Conservation (phyloP, 2,113 vertebrate genomes). For the Grammomys surdaster region DNA sequence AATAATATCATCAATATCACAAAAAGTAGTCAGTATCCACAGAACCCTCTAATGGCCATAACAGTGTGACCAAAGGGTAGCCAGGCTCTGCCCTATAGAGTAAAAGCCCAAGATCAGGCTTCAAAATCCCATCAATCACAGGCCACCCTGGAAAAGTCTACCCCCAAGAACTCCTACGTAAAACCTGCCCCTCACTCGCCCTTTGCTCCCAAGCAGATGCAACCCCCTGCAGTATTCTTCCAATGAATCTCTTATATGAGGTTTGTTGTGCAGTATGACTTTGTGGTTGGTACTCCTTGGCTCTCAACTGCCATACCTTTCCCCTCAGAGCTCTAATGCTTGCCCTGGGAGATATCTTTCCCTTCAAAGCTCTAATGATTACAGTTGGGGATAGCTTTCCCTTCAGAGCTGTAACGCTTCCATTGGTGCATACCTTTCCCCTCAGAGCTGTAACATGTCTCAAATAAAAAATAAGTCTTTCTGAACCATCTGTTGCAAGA, state of each 20-base stretch:
- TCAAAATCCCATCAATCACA: not conserved
- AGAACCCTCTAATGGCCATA: not conserved
- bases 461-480: constrained; percentile 36
- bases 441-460: not conserved
- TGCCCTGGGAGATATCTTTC: not conserved
- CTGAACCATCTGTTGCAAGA: constrained; percentile 49
- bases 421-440: not conserved
- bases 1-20: constrained; percentile 27
- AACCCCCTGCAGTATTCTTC: not conserved
- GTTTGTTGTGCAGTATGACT: not conserved
- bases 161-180: not conserved
- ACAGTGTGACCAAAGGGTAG: not conserved
- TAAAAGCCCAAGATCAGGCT: not conserved
- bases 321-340: not conserved
- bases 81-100: not conserved
- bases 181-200: not conserved
- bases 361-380: too few relatives aligned
- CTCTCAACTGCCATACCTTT: not conserved
- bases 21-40: constrained; percentile 33
- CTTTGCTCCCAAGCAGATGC: not conserved
- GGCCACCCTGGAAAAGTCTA: not conserved
- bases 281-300: not conserved
- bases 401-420: not conserved
- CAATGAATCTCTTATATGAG: not conserved
- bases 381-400: not conserved